These are phyloP conservation scores for Tychaedon coryphoeus DNA, from an alignment of 2,113 vertebrate species.

Conservation along the genomic window DNA sequence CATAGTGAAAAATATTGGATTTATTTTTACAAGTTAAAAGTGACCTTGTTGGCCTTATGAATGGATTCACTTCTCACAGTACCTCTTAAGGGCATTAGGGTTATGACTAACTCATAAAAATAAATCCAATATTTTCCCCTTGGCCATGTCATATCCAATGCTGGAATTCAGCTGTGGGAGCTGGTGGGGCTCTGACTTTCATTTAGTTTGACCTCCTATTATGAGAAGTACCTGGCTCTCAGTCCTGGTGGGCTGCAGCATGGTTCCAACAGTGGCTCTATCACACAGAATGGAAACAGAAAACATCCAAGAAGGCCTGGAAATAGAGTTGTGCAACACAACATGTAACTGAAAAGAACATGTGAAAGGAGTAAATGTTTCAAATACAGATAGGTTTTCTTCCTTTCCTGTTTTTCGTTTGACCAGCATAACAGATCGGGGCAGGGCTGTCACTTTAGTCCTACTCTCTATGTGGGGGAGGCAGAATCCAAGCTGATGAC, in stretches of 20 bases:
- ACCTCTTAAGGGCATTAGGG: conserved; percentile 79
- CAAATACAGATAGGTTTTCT: not conserved
- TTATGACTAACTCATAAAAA: conserved; percentile 82
- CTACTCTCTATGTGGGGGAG: not conserved
- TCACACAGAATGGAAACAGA: not conserved
- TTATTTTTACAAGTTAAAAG: conserved; percentile 82
- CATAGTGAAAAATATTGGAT: conserved; percentile 80
- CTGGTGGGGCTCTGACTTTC: conserved; percentile 61
- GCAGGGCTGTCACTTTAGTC: not conserved
- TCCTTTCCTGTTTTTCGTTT: not conserved
- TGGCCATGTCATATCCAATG: conserved; percentile 77
- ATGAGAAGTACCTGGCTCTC: conserved; percentile 62
- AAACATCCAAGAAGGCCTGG: not conserved
- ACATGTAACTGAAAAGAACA: not conserved
- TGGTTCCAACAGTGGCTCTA: not conserved
- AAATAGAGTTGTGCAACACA: not conserved
- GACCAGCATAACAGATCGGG: not conserved
- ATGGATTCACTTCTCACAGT: conserved; percentile 75
- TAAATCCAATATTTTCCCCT: conserved; percentile 82
- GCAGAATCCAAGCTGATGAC: not conserved
- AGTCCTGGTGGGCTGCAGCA: conserved; percentile 38
- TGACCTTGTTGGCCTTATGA: conserved; percentile 77
- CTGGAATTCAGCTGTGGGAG: conserved; percentile 72
- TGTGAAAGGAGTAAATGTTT: not conserved
- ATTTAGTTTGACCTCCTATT: conserved; percentile 75